Conservation (phyloP, 2,888 invertebrate genomes). For the Chrysolina americana region DNA sequence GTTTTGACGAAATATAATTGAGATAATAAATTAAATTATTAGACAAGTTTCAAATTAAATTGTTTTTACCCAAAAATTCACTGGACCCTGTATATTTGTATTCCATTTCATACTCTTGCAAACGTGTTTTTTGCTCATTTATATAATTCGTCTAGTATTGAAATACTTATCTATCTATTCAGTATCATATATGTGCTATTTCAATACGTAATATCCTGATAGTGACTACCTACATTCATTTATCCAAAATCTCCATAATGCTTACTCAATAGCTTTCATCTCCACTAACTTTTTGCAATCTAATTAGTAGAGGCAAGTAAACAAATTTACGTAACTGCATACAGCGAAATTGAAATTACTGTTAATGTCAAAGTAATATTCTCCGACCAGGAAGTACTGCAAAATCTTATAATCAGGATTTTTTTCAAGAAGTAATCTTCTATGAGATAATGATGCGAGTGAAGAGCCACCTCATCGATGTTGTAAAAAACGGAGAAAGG, state of each 20-base stretch:
- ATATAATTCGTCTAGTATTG: too few species aligned
- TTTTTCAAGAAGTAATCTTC: constrained; percentile 33
- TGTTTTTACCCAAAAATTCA: too few species aligned
- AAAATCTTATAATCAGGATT: constrained; percentile 5
- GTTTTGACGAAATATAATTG: too few species aligned
- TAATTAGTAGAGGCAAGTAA: neutral
- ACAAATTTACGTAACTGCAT: constrained; percentile 17
- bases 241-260: neutral
- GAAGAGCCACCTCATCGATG: constrained; percentile 21
- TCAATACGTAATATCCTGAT: neutral
- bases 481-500: constrained; percentile 16
- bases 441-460: constrained; percentile 22
- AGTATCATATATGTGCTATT: neutral
- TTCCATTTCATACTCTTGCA: too few species aligned
- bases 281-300: neutral
- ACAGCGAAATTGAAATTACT: constrained; percentile 29
- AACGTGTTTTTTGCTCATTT: too few species aligned
- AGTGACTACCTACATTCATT: neutral
- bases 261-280: constrained; percentile 10
- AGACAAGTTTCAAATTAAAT: too few species aligned
- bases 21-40: too few species aligned
- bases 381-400: constrained; percentile 26
- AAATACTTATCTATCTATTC: too few species aligned
- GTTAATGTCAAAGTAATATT: constrained; percentile 25
- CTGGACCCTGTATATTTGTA: too few species aligned